Evolutionary conservation across 2,797 vertebrate genomes (phyloP).

Genomic region (Scyliorhinus canicula): DNA sequence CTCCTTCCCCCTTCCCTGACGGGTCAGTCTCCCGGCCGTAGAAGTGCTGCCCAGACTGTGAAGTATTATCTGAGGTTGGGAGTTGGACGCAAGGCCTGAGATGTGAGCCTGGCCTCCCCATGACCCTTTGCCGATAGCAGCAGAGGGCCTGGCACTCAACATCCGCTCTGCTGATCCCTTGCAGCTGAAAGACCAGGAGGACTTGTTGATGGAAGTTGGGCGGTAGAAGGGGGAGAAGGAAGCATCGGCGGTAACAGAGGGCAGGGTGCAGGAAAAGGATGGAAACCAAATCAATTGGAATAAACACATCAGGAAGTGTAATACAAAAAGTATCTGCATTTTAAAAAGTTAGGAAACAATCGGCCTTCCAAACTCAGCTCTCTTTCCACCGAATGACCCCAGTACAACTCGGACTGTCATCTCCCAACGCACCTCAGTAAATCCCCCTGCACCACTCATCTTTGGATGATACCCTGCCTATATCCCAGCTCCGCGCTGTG

Average conservation of each 20-base stretch:
- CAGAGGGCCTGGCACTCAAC: not conserved
- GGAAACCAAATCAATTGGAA: not conserved
- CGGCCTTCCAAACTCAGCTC: not conserved
- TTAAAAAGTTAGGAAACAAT: not conserved
- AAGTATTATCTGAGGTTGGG: not conserved
- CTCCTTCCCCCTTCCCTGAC: not conserved
- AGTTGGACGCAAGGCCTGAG: not conserved
- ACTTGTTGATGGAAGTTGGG: no score
- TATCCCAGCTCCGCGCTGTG: conserved; percentile 55
- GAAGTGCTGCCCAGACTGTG: not conserved
- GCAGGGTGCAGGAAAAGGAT: no score
- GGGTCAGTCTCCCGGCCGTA: not conserved
- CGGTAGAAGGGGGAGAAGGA: no score
- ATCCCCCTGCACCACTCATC: conserved; percentile 47
- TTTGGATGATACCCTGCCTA: conserved; percentile 57
- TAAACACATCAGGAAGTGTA: not conserved
- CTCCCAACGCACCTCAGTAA: not conserved
- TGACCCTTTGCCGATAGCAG: not conserved
- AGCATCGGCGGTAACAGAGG: no score
- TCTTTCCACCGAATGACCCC: not conserved
- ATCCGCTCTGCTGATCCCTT: not conserved
- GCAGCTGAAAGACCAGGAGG: not conserved
- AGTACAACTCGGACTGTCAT: not conserved
- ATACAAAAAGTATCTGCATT: not conserved
- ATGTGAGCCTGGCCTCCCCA: no score